Percentiles rank a stretch among this genome's conserved stretches.
phyloP scores from a whole-genome alignment of 2,113 vertebrate species.

The Caretta caretta region DNA sequence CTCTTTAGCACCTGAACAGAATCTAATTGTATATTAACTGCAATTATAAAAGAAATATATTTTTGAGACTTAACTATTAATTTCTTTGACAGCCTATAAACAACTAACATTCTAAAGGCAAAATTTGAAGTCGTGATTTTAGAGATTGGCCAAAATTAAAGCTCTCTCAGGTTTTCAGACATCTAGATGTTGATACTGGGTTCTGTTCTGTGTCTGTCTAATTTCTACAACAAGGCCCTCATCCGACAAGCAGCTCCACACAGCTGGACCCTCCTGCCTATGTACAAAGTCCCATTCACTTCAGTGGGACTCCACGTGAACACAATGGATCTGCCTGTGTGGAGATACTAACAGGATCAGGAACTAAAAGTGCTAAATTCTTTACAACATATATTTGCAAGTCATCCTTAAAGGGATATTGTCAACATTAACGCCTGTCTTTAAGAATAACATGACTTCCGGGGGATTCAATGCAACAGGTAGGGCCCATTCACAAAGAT shows the following conservation, averaged over 20 bases:
- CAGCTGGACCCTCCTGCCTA: neutral
- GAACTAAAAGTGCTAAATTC: neutral
- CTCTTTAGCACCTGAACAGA: slow-evolving; percentile 19
- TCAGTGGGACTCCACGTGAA: neutral
- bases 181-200: neutral
- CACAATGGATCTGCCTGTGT: neutral
- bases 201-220: neutral
- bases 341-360: neutral
- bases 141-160: neutral
- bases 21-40: neutral
- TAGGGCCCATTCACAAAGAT: neutral
- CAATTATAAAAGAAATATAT: neutral
- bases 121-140: neutral
- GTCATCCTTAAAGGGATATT: neutral
- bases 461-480: neutral
- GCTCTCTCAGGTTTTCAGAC: neutral
- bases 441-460: neutral
- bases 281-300: neutral
- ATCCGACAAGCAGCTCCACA: neutral
- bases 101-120: neutral
- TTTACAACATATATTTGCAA: neutral
- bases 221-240: neutral
- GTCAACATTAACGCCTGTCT: neutral
- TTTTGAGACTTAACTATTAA: neutral
- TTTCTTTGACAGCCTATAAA: neutral